A percentile compares a stretch with the other conserved stretches of the same genome.
These are phyloP conservation scores for Lasioglossum figueresi DNA, from an alignment of 2,888 invertebrate genomes.

Conservation along the genomic window DNA sequence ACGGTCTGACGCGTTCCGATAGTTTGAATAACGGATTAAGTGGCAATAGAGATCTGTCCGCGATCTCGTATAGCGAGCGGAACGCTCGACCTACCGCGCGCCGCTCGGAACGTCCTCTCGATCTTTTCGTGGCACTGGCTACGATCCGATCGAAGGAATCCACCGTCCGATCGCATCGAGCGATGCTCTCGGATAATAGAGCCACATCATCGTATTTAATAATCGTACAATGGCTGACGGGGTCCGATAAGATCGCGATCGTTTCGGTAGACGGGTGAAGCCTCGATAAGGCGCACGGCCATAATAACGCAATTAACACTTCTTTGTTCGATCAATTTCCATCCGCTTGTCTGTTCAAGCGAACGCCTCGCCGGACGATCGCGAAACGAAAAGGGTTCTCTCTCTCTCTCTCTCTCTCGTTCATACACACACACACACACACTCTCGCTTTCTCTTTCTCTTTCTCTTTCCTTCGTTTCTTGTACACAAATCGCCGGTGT, in stretches of 20 bases:
- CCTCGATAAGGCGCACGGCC: conserved; percentile 64
- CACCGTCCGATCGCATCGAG: conserved; percentile 62
- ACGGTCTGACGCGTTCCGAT: conserved; percentile 17
- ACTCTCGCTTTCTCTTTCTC: not conserved
- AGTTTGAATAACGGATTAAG: conserved; percentile 40
- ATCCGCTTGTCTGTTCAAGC: conserved; percentile 53
- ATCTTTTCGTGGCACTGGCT: conserved; percentile 59
- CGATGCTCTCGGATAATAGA: conserved; percentile 77
- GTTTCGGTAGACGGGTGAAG: conserved; percentile 58
- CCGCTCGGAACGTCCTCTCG: conserved; percentile 53
- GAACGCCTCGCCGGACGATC: conserved; percentile 19
- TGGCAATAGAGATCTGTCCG: conserved; percentile 39
- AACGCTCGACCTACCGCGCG: conserved; percentile 67
- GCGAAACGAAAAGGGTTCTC: conserved; percentile 41
- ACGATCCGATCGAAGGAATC: conserved; percentile 36
- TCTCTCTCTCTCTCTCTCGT: not conserved
- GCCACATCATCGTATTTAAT: conserved; percentile 84
- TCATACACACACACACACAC: too few species aligned
- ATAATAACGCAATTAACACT: conserved; percentile 83
- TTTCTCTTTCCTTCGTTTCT: not conserved
- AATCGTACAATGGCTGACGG: conserved; percentile 80
- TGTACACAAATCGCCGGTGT: not conserved
- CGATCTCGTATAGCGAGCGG: conserved; percentile 50
- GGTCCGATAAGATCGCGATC: conserved; percentile 76
- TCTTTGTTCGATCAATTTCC: conserved; percentile 76